A percentile compares a stretch with the other conserved stretches of the same genome.
Evolutionary conservation across 2,113 vertebrate species (phyloP).

Genomic region (Ornithorhynchus anatinus): DNA sequence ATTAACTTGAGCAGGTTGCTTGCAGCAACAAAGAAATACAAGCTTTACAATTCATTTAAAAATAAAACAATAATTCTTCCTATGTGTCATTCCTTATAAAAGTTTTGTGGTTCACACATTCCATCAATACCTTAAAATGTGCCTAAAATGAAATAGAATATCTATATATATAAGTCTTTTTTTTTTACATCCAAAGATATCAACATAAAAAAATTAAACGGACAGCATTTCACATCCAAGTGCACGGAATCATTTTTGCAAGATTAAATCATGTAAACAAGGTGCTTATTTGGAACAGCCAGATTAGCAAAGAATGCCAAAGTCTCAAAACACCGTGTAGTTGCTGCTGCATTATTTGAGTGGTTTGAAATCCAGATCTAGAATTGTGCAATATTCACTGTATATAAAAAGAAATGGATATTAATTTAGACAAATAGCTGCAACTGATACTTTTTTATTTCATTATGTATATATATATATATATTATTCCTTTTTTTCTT

Average conservation of each 20-base stretch:
- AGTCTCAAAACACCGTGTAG: constrained; percentile 49
- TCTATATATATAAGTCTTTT: constrained; percentile 50
- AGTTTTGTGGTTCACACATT: constrained; percentile 51
- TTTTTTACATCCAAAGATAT: constrained; percentile 68
- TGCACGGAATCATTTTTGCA: constrained; percentile 74
- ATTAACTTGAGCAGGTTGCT: constrained; percentile 66
- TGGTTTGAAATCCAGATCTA: constrained; percentile 49
- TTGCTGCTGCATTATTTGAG: constrained; percentile 27
- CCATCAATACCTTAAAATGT: constrained; percentile 54
- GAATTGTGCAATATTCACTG: constrained; percentile 46
- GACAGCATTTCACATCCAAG: constrained; percentile 73
- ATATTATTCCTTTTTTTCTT: constrained; percentile 10
- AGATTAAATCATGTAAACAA: constrained; percentile 78
- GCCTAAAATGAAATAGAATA: constrained; percentile 66
- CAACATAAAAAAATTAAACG: constrained; percentile 56
- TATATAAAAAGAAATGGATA: constrained; percentile 35
- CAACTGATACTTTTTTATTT: constrained; percentile 45
- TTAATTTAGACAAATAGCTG: constrained; percentile 47
- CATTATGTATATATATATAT: constrained; percentile 46
- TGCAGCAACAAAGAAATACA: constrained; percentile 69
- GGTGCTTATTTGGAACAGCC: constrained; percentile 49
- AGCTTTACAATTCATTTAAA: constrained; percentile 69
- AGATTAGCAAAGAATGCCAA: constrained; percentile 50
- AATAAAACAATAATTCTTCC: constrained; percentile 62
- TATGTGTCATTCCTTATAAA: constrained; percentile 68